Base-by-base conservation (phyloP, 2,797 vertebrate species). In the Taenioides sp. region DNA sequence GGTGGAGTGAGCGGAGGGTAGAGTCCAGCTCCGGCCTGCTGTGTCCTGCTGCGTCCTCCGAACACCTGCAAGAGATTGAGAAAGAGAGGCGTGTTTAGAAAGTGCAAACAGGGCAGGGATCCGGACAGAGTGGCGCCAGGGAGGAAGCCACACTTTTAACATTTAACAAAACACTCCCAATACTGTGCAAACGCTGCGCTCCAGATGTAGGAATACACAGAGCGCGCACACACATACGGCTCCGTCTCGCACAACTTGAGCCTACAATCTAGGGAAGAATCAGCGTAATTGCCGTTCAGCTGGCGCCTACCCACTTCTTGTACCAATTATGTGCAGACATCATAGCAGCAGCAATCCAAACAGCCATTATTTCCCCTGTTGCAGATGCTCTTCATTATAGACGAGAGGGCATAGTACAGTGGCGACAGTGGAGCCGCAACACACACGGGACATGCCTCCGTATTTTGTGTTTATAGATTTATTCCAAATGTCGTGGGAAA, bases 61-160 rank as follows among this genome's bases (percentile, higher is more conserved):
- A 96, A 97, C 95, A 98, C 97, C 97, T 99, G 97, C 96, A 97
- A 97, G 93, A 97, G 94, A 98, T 96, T 94, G 95, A 95, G 92
- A 95, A 89, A 52, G 65, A 93, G 89, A 96, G 93, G 94, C 95
- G 88, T 93, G 95, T 97, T 97, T 95, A 97, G 95, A 96, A 95
- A 94, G 93, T 87, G 94, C 95, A 95, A 95, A 95, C 95, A 93
- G 94, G 95, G 95, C 95, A 95, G 94, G 97, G 95, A 95, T 96
- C 94, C 95, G 94, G 96, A 97, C 96, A 96, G 96, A 91, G 96
- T 95, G 97, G 98, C 96, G 96, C 96, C 96, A 95, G 94, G 86
- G 94, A 96, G 95, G 96, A 97, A 98, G 96, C 97, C 97, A 90
- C 96, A 96, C 95, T 96, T 96, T 94, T 94, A 96, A 95, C 95